phyloP scores from a whole-genome alignment of 2,113 vertebrate genomes.

The Megatriorchis doriae region DNA sequence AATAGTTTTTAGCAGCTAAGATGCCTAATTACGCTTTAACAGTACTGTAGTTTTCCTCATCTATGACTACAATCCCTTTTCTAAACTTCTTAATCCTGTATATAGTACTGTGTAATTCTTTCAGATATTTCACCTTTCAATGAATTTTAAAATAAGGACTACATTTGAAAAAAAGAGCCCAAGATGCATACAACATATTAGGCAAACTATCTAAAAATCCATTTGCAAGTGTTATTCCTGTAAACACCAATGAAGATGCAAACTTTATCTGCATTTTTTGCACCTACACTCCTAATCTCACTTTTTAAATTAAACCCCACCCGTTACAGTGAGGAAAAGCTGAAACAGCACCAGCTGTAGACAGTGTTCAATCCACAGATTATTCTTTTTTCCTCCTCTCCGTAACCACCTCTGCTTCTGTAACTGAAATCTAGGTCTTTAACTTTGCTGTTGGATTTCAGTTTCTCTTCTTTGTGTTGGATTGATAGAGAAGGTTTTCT shows the following conservation, averaged over 20 bases:
- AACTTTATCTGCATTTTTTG: not conserved
- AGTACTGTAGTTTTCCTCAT: not conserved
- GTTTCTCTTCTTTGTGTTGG: not conserved
- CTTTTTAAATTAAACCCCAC: not conserved
- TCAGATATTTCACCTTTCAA: not conserved
- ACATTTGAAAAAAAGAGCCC: not conserved
- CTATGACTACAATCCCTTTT: not conserved
- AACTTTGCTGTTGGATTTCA: not conserved
- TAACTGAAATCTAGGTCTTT: not conserved
- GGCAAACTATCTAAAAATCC: not conserved
- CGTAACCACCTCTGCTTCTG: not conserved
- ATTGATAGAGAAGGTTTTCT: not conserved
- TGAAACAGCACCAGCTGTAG: not conserved
- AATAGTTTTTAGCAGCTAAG: not conserved
- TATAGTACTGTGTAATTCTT: not conserved
- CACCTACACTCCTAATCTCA: not conserved
- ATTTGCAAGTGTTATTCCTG: not conserved
- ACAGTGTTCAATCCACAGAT: not conserved
- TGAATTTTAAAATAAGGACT: not conserved
- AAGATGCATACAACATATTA: not conserved
- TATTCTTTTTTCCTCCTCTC: not conserved
- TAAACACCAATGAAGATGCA: not conserved
- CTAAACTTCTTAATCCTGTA: not conserved
- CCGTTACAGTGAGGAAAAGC: not conserved
- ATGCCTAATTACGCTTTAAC: not conserved